A percentile compares a stretch with the other conserved stretches of the same genome.
These are phyloP conservation scores for Drosophila parabipectinata DNA, from an alignment of 1,140 invertebrate species.

Conservation along the genomic window DNA sequence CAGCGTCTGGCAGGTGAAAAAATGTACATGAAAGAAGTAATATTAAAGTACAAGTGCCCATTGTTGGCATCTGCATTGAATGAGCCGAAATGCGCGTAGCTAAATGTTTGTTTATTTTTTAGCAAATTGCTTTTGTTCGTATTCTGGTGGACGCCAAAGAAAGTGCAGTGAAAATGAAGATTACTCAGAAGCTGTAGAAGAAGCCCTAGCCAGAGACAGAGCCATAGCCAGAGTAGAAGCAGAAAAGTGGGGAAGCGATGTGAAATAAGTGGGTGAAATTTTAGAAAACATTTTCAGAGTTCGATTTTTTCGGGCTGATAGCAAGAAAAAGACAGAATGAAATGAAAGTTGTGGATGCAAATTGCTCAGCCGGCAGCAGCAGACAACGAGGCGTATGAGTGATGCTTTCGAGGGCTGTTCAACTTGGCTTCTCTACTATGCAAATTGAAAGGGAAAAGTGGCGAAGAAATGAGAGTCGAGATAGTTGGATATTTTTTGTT, in stretches of 20 bases:
- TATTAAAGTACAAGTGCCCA: slow-evolving; percentile 41
- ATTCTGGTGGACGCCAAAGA: slow-evolving; percentile 68
- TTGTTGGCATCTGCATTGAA: slow-evolving; percentile 55
- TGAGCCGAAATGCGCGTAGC: slow-evolving; percentile 73
- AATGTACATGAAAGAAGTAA: slow-evolving; percentile 25
- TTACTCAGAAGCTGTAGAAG: slow-evolving; percentile 31
- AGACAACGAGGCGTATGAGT: slow-evolving; percentile 75
- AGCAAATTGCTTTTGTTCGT: slow-evolving; percentile 75
- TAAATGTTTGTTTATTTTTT: slow-evolving; percentile 80
- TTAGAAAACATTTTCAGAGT: slow-evolving; percentile 59
- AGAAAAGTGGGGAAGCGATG: slow-evolving; percentile 1
- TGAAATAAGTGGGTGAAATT: slow-evolving; percentile 77
- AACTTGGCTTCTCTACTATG: slow-evolving; percentile 37
- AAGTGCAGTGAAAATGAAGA: slow-evolving; percentile 74
- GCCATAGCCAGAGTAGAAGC: slow-evolving; percentile 11
- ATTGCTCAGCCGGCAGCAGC: slow-evolving; percentile 34
- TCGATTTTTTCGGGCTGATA: slow-evolving; percentile 66
- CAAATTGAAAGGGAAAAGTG: slow-evolving; percentile 60
- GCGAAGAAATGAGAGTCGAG: slow-evolving; percentile 40
- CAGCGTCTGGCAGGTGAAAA: slow-evolving; percentile 51
- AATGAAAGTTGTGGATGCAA: slow-evolving; percentile 75
- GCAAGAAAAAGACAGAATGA: slow-evolving; percentile 48
- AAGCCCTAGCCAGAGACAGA: slow-evolving; percentile 4
- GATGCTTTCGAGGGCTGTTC: slow-evolving; percentile 54
- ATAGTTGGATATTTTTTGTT: slow-evolving; percentile 64